Percentiles rank a stretch among this genome's conserved stretches.
These are phyloP conservation scores for Pomacea maculata DNA, from an alignment of 1,140 invertebrate species.

Conservation along the genomic window DNA sequence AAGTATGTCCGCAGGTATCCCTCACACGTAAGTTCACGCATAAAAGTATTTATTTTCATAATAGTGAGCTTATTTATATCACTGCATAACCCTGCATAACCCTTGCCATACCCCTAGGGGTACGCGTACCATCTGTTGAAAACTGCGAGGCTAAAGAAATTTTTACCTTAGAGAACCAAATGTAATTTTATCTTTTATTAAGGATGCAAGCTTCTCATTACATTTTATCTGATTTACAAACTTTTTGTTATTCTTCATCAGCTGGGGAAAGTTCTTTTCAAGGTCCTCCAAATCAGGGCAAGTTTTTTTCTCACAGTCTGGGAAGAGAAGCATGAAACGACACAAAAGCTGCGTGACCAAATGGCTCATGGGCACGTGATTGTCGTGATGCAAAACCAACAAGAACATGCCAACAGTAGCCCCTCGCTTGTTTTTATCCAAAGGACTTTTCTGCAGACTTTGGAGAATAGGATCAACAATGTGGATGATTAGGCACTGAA, in stretches of 20 bases:
- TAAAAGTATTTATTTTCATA: no score
- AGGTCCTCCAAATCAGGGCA: slow-evolving; percentile 9
- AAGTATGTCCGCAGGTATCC: no score
- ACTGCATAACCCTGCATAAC: no score
- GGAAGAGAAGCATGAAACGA: slow-evolving; percentile 2
- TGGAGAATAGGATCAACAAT: neutral
- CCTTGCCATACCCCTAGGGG: neutral
- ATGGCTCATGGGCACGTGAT: neutral
- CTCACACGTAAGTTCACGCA: no score
- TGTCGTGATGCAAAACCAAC: neutral
- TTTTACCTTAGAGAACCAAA: neutral
- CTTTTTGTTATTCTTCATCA: neutral
- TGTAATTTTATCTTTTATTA: neutral
- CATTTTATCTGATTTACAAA: neutral
- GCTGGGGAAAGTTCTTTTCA: neutral
- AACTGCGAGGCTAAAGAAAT: neutral
- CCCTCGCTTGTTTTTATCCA: neutral
- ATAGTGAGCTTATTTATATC: no score
- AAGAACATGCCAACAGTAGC: neutral
- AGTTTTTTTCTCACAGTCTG: neutral
- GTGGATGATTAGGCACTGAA: neutral
- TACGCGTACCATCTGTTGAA: neutral
- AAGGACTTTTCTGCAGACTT: neutral
- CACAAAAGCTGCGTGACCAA: neutral
- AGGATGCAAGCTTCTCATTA: neutral